These are phyloP conservation scores for Dreissena polymorpha DNA, from an alignment of 1,140 invertebrate species.

Conservation along the genomic window DNA sequence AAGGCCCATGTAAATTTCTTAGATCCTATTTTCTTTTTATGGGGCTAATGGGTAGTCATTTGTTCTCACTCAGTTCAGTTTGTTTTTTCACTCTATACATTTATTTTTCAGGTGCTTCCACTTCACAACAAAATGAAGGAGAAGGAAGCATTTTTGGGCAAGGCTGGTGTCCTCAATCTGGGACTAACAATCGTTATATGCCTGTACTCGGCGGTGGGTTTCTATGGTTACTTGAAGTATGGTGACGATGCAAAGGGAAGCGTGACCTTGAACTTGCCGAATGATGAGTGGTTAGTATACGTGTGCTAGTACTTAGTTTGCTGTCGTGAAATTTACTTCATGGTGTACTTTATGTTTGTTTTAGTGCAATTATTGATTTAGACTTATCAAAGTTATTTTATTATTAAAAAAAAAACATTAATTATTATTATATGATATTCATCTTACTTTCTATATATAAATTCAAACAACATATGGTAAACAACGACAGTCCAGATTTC, in stretches of 20 bases:
- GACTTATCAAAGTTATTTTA: no score
- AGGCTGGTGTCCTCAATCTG: constrained; percentile 91
- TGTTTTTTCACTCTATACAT: constrained; percentile 17
- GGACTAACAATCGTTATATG: constrained; percentile 91
- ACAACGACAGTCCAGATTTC: no score
- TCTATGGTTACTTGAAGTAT: constrained; percentile 94
- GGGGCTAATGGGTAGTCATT: not conserved
- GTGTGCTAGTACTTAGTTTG: not conserved
- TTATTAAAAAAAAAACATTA: no score
- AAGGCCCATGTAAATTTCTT: no score
- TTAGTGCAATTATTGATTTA: no score
- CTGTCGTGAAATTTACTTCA: not conserved
- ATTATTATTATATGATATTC: no score
- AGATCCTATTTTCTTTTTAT: no score
- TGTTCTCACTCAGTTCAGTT: not conserved
- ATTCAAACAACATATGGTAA: no score
- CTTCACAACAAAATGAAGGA: constrained; percentile 96
- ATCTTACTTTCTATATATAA: no score
- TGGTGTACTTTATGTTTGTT: no score
- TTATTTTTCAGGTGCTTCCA: constrained; percentile 88
- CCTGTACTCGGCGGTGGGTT: constrained; percentile 90
- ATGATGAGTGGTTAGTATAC: constrained; percentile 72
- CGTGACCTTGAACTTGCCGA: constrained; percentile 91
- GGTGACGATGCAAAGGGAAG: constrained; percentile 88
- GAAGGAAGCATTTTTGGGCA: constrained; percentile 91